Evolutionary conservation across 2,797 vertebrate genomes (phyloP).

Genomic region (Anabas testudineus): DNA sequence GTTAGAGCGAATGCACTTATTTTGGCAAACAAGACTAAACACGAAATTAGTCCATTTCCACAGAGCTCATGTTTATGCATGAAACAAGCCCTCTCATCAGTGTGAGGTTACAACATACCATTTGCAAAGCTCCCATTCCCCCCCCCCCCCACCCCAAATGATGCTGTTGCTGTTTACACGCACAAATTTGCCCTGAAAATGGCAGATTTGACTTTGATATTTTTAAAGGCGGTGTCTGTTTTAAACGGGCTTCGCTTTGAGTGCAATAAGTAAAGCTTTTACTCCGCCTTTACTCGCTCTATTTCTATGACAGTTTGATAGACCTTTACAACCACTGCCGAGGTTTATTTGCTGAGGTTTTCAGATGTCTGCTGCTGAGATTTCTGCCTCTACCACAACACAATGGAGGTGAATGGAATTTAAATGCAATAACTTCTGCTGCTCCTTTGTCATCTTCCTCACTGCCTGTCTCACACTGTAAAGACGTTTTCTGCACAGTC

Average conservation of each 20-base stretch:
- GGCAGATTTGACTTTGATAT: neutral
- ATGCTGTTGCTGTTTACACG: neutral
- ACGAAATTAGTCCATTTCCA: constrained; percentile 21
- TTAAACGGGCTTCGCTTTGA: neutral
- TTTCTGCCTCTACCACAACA: constrained; percentile 18
- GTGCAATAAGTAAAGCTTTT: neutral
- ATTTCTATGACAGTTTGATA: neutral
- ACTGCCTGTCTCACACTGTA: constrained; percentile 29
- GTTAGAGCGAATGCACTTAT: constrained; percentile 31
- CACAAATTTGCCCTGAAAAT: neutral
- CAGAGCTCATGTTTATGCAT: constrained; percentile 12
- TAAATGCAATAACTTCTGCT: constrained; percentile 45
- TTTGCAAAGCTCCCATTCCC: neutral
- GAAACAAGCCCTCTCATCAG: constrained; percentile 1
- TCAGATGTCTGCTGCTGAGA: constrained; percentile 25
- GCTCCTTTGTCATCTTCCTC: constrained; percentile 52
- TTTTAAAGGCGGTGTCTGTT: neutral
- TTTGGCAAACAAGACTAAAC: constrained; percentile 36
- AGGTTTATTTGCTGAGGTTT: constrained; percentile 16
- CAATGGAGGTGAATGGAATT: constrained; percentile 35
- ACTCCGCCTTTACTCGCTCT: neutral
- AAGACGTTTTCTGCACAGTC: constrained; percentile 58
- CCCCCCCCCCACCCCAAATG: too few species aligned
- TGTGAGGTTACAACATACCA: neutral
- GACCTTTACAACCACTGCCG: neutral